Base-by-base conservation (phyloP, 2,888 invertebrate genomes). In the Lasioglossum marginatum region DNA sequence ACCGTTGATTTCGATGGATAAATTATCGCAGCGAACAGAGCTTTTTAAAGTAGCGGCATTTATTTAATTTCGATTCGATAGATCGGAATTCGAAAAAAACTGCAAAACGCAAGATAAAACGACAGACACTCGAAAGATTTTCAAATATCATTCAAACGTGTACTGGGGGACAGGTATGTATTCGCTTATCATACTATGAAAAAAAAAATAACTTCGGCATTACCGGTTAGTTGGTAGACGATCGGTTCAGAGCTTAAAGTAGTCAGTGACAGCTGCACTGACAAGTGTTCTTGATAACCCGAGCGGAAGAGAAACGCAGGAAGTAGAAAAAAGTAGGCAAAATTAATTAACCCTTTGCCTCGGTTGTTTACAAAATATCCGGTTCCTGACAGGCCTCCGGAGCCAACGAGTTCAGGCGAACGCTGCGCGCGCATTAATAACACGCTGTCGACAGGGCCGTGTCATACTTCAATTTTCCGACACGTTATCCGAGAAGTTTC, bases 291-390 rank as follows among this genome's bases (percentile, higher is more conserved):
- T 73, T 66, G 57, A 75, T 68, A 72, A 77, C 19, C n/a, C 34
- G 66, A 80, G 66, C 45, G 72, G 23, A 12, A 72, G 82, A 68
- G 68, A 66, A 75, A 60, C 72, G 79, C 81, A 86, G 90, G 89
- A 92, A 92, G 89, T 81, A 89, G 86, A 89, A 91, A 92, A 87
- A 87, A 88, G 87, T 81, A 86, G 88, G 89, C 82, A 90, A 91
- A 91, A 90, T 91, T 91, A 93, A 93, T 93, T 90, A 93, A 91
- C 90, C 89, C 91, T 90, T 90, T 88, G 78, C 82, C 63, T 81
- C 81, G 85, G 88, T 91, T 93, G 91, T 93, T 93, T 92, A 93
- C 91, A 93, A 92, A 92, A 93, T 92, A 93, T 93, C 90, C 91
- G 90, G 87, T 89, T 80, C 77, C 85, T 89, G 87, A 90, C 73